These are phyloP conservation scores for Hyla sarda DNA, from an alignment of 2,113 vertebrate genomes.

Conservation along the genomic window DNA sequence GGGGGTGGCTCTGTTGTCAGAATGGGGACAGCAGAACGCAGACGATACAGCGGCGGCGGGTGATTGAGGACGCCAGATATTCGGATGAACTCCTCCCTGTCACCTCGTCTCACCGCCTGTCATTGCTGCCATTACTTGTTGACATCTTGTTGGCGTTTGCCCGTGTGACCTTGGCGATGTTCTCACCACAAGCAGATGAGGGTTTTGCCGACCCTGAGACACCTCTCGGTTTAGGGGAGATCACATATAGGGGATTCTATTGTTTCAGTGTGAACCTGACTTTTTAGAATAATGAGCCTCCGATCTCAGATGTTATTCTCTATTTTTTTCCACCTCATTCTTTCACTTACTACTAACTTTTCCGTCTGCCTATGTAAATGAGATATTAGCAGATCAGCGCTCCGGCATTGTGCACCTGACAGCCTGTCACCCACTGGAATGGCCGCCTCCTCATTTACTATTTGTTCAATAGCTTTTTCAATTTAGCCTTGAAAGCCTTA, in stretches of 20 bases:
- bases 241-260: not conserved
- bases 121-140: not conserved
- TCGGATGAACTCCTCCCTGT: not conserved
- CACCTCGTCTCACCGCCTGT: not conserved
- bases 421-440: slow-evolving; percentile 52
- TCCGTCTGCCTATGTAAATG: slow-evolving; percentile 37
- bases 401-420: slow-evolving; percentile 50
- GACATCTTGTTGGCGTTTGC: not conserved
- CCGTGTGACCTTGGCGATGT: not conserved
- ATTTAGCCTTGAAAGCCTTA: slow-evolving; percentile 53
- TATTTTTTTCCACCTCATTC: not conserved
- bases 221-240: not conserved
- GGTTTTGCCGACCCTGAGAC: not conserved
- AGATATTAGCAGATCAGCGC: slow-evolving; percentile 41
- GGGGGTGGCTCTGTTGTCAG: not conserved
- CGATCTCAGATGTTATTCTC: not conserved
- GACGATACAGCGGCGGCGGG: not conserved
- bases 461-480: slow-evolving; percentile 57
- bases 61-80: not conserved
- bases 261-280: not conserved
- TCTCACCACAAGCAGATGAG: not conserved
- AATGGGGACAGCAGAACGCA: not conserved
- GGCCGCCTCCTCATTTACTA: slow-evolving; percentile 56
- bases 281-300: not conserved
- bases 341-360: slow-evolving; percentile 5